phyloP scores from a whole-genome alignment of 2,888 invertebrate species.

The Melanophora roralis region DNA sequence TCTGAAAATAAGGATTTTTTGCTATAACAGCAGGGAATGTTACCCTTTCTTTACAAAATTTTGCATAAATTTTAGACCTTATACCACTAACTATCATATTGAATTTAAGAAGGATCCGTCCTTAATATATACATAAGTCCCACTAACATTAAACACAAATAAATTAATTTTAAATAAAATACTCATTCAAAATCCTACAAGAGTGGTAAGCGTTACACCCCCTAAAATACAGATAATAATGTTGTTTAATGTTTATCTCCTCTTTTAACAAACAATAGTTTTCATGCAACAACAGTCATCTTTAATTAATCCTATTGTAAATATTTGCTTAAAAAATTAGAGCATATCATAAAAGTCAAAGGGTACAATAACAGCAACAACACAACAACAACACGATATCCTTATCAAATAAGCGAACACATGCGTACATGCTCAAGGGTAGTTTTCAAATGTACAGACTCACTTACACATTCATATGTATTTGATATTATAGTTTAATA shows the following conservation, averaged over 20 bases:
- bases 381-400: neutral
- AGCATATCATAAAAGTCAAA: slow-evolving; percentile 40
- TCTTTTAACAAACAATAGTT: neutral
- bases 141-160: too few relatives aligned
- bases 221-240: slow-evolving; percentile 9
- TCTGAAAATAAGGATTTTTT: too few relatives aligned
- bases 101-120: too few relatives aligned
- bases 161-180: too few relatives aligned
- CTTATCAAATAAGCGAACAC: slow-evolving; percentile 2
- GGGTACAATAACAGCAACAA: neutral
- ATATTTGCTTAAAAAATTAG: slow-evolving; percentile 42
- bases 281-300: slow-evolving; percentile 11
- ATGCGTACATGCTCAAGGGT: slow-evolving; percentile 33
- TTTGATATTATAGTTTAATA: neutral
- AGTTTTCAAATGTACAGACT: neutral
- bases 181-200: too few relatives aligned
- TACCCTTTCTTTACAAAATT: too few relatives aligned
- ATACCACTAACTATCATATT: too few relatives aligned
- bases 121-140: too few relatives aligned
- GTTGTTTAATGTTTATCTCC: neutral
- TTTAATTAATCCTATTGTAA: slow-evolving; percentile 55
- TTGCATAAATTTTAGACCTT: too few relatives aligned
- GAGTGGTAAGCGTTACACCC: neutral
- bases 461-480: neutral
- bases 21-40: too few relatives aligned